Evolutionary conservation across 2,888 invertebrate species (phyloP), one percentile per base, ranked within the genome.

Genomic region (Dynastes grantii): DNA sequence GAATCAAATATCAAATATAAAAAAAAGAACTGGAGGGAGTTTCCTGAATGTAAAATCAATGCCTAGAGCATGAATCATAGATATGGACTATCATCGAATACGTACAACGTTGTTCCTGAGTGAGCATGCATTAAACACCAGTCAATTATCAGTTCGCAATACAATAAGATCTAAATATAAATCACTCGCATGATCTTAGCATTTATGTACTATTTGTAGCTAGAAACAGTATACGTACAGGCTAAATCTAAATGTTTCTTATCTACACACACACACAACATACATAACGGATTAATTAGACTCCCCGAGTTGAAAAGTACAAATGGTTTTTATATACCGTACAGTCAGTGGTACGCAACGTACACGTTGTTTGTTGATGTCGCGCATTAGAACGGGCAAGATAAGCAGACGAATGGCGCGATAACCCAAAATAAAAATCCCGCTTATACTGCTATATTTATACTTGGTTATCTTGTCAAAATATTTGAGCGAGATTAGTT

Each of bases 351-450:
- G 45, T 22, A 45, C 6, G 1, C 22, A 22, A 49, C 13, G 61
- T 75, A 75, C 73, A 75, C 73, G 73, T 75, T 75, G 73, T 61
- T 75, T 75, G 73, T 75, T 75, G 73, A 75, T 75, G 73, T 75
- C 61, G 61, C 73, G 61, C 61, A 27, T 68, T 51, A 49, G 68
- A 68, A 51, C 22, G 27, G 32, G 37, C 27, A 5, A 5, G 68
- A 68, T 68, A 68, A 68, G 51, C 22, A 22, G 32, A 29, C 68
- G 51, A 13, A 29, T 29, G 27, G n/a, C 51, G 68, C 68, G 73
- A 75, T 75, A 75, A 75, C 45, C 73, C 73, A 75, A 75, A 75
- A 75, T 75, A 75, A 75, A 71, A 75, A 40, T 63, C 45, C 32
- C 63, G 55, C 27, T 58, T 58, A 9, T 40, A 37, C 16, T 37